A percentile compares a stretch with the other conserved stretches of the same genome.
Conservation (phyloP, 2,888 invertebrate species). For the Hypomecis atomaria region DNA sequence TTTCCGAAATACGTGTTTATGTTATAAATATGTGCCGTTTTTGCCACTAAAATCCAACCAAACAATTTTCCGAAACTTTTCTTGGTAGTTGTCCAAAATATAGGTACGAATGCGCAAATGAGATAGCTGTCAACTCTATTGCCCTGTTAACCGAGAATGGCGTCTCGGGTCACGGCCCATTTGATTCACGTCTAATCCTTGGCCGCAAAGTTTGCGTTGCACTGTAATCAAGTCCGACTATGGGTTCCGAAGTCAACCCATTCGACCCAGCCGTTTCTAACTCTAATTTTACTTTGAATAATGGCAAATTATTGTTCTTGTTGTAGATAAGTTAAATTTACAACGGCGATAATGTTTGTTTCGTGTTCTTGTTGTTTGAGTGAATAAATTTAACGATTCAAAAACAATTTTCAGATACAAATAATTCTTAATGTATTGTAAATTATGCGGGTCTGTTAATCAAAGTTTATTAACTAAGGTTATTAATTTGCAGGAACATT, state of each 20-base stretch:
- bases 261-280: slow-evolving; percentile 34
- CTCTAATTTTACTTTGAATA: slow-evolving; percentile 33
- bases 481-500: too few relatives aligned
- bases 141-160: neutral
- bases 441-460: too few relatives aligned
- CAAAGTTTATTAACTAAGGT: too few relatives aligned
- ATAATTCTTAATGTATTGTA: neutral
- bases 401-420: slow-evolving; percentile 2
- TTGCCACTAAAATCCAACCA: too few relatives aligned
- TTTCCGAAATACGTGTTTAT: too few relatives aligned
- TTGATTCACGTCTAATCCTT: slow-evolving; percentile 46
- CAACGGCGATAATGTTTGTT: slow-evolving; percentile 24
- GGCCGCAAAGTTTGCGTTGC: slow-evolving; percentile 48
- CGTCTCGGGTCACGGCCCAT: neutral
- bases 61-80: too few relatives aligned
- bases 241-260: slow-evolving; percentile 27
- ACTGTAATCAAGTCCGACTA: slow-evolving; percentile 39
- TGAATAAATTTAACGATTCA: slow-evolving; percentile 6
- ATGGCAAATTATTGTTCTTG: slow-evolving; percentile 27
- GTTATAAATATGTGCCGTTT: too few relatives aligned
- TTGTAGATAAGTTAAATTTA: slow-evolving; percentile 29
- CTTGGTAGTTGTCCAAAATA: too few relatives aligned
- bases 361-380: slow-evolving; percentile 22
- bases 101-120: too few relatives aligned
- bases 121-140: too few relatives aligned